Evolutionary conservation across 1,140 invertebrate species (phyloP).

Genomic region (Centruroides sculpturatus): DNA sequence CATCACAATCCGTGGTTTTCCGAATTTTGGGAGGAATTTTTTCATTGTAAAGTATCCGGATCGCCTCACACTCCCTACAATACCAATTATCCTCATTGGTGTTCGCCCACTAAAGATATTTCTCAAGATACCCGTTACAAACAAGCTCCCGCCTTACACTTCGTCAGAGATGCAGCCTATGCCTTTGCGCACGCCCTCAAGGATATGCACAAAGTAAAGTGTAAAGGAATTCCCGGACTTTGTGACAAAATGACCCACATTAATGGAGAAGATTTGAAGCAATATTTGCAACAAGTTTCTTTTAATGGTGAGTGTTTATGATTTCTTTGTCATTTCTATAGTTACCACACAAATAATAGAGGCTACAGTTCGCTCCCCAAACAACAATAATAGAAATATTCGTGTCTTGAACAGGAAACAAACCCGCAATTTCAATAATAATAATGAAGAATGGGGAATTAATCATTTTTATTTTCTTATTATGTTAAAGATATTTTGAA

Average conservation of each 20-base stretch:
- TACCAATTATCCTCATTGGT: slow-evolving; percentile 14
- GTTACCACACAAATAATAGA: too few relatives aligned
- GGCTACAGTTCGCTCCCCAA: too few relatives aligned
- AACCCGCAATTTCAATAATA: too few relatives aligned
- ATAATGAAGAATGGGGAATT: too few relatives aligned
- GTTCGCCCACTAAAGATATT: not conserved
- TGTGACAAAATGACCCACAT: slow-evolving; percentile 30
- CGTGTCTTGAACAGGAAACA: too few relatives aligned
- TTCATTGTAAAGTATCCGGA: slow-evolving; percentile 27
- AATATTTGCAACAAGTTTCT: slow-evolving; percentile 35
- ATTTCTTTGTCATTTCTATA: too few relatives aligned
- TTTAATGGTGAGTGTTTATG: slow-evolving; percentile 32
- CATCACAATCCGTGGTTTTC: slow-evolving; percentile 37
- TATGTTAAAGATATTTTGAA: too few relatives aligned
- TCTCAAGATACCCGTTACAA: slow-evolving; percentile 23
- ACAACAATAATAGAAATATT: too few relatives aligned
- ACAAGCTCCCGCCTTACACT: slow-evolving; percentile 37
- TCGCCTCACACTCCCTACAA: slow-evolving; percentile 16
- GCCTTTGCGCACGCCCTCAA: slow-evolving; percentile 38
- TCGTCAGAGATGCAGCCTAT: slow-evolving; percentile 40
- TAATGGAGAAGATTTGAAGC: slow-evolving; percentile 29
- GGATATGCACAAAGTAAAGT: slow-evolving; percentile 31
- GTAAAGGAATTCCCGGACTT: slow-evolving; percentile 27
- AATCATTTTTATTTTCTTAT: too few relatives aligned
- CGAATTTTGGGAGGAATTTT: slow-evolving; percentile 49